Evolutionary conservation across 2,888 invertebrate species (phyloP).

Genomic region (Drosophila mulleri): DNA sequence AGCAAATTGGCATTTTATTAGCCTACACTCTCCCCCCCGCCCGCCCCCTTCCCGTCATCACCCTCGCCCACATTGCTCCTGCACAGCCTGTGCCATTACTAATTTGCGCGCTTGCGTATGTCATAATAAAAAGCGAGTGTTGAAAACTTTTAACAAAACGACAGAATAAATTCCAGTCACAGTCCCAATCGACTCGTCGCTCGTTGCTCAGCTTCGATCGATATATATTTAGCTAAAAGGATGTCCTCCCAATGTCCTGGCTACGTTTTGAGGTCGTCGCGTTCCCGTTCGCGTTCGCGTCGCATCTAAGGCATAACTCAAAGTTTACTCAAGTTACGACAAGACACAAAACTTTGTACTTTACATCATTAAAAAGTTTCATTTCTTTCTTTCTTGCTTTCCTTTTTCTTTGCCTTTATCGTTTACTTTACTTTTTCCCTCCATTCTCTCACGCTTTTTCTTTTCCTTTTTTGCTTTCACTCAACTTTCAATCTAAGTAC

Average conservation of each 20-base stretch:
- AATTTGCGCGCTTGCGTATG: constrained; percentile 70
- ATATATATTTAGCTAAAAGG: constrained; percentile 66
- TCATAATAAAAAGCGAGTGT: constrained; percentile 78
- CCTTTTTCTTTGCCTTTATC: constrained; percentile 8
- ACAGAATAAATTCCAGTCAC: constrained; percentile 72
- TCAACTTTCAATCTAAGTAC: constrained; percentile 60
- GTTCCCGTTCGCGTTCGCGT: constrained; percentile 49
- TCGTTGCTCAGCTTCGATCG: constrained; percentile 56
- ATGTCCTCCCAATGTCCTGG: constrained; percentile 55
- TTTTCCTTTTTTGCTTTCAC: constrained; percentile 13
- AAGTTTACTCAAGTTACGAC: constrained; percentile 78
- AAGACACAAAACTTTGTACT: constrained; percentile 83
- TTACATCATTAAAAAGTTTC: constrained; percentile 84
- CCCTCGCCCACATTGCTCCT: background rate
- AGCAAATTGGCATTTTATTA: constrained; percentile 80
- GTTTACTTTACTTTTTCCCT: constrained; percentile 14
- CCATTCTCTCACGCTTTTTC: constrained; percentile 1
- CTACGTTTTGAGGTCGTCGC: constrained; percentile 25
- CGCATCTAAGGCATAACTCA: constrained; percentile 76
- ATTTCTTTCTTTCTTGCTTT: constrained; percentile 61
- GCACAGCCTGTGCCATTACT: constrained; percentile 28
- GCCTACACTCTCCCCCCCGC: constrained; percentile 14
- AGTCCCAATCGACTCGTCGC: constrained; percentile 14
- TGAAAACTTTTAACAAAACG: constrained; percentile 79
- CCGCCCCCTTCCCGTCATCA: background rate